phyloP scores from a whole-genome alignment of 2,797 vertebrate species.

The Fratercula arctica region DNA sequence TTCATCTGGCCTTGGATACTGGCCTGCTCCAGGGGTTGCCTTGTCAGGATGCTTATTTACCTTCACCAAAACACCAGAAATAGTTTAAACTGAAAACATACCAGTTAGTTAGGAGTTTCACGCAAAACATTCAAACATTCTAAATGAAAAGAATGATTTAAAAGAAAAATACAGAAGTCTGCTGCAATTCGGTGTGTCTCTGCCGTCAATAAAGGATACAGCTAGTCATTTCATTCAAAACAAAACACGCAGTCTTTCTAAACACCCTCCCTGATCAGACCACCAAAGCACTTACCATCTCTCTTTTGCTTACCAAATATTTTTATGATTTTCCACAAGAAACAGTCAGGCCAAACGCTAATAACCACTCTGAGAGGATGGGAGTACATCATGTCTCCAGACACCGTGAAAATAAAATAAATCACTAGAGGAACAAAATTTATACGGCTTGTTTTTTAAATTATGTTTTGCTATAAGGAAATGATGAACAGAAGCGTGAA shows the following conservation, averaged over 20 bases:
- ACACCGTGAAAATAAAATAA: conserved; percentile 58
- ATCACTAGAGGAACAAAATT: conserved; percentile 38
- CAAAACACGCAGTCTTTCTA: conserved; percentile 57
- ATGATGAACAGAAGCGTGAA: conserved; percentile 31
- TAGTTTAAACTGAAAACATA: conserved; percentile 5
- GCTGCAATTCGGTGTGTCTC: conserved; percentile 2
- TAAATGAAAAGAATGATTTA: conserved; percentile 34
- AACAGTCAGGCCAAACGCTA: conserved; percentile 69
- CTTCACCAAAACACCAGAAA: conserved; percentile 29
- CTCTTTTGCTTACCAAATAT: conserved; percentile 74
- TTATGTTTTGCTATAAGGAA: conserved; percentile 61
- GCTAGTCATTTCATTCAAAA: conserved; percentile 52
- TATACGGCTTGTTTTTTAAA: conserved; percentile 64
- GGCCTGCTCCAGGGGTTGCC: not conserved
- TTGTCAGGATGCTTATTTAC: conserved; percentile 47
- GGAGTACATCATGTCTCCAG: conserved; percentile 64
- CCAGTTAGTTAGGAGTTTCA: not conserved
- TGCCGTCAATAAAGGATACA: conserved; percentile 36
- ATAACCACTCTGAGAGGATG: conserved; percentile 72
- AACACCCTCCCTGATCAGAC: conserved; percentile 71
- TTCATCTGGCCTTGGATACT: conserved; percentile 26
- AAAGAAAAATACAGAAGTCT: conserved; percentile 44
- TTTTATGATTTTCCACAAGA: conserved; percentile 79
- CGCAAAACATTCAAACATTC: not conserved
- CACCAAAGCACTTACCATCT: conserved; percentile 75